A percentile compares a stretch with the other conserved stretches of the same genome.
Evolutionary conservation across 2,797 vertebrate species (phyloP).

Genomic region (Bradypus variegatus): DNA sequence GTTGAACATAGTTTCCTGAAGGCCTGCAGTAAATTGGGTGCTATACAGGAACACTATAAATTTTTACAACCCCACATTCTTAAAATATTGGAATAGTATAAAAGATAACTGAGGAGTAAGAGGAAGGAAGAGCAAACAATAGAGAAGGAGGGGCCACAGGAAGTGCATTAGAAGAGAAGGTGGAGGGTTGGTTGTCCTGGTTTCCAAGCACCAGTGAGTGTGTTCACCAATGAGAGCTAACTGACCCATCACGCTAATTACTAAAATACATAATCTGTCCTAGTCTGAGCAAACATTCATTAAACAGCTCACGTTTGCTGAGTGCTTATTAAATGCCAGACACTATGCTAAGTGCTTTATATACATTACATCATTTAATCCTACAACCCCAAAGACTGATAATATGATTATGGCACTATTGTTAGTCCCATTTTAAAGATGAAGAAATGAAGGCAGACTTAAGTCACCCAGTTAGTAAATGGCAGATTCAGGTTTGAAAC

Average conservation of each 20-base stretch:
- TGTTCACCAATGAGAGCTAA: neutral
- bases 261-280: neutral
- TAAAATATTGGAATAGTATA: neutral
- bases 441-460: neutral
- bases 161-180: neutral
- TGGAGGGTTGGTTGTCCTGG: neutral
- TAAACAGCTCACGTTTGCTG: neutral
- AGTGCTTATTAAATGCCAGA: neutral
- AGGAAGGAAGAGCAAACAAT: neutral
- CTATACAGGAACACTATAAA: neutral
- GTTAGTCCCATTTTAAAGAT: neutral
- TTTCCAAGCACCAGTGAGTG: neutral
- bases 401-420: neutral
- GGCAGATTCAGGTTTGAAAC: neutral
- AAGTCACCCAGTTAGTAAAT: neutral
- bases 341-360: neutral
- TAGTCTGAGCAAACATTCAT: neutral
- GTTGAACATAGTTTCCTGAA: conserved; percentile 24
- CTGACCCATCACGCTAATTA: neutral
- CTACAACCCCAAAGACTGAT: neutral
- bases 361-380: neutral
- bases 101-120: neutral
- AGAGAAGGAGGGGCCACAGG: neutral
- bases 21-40: neutral
- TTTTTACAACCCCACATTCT: conserved; percentile 5